Conservation (phyloP, 1,140 invertebrate genomes). For the Glomeris maerens region DNA sequence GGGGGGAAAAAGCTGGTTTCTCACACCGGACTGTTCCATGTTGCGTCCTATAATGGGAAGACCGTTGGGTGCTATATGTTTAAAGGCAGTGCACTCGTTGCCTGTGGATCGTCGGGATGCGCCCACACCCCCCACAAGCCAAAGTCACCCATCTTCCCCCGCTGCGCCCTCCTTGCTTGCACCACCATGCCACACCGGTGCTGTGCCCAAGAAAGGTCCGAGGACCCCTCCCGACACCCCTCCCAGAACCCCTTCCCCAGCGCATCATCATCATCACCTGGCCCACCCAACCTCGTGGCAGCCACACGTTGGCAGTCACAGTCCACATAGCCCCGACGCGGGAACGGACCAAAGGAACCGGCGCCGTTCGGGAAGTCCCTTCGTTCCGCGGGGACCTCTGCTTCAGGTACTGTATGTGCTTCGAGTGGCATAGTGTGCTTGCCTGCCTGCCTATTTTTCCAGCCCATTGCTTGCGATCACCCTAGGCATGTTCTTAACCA, state of each 20-base stretch:
- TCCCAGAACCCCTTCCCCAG: conserved; percentile 21
- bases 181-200: neutral
- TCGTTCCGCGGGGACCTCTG: neutral
- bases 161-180: neutral
- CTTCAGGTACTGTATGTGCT: neutral
- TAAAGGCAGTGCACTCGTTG: too few relatives aligned
- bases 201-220: conserved; percentile 13
- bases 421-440: too few relatives aligned
- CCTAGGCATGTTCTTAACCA: too few relatives aligned
- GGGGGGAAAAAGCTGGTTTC: too few relatives aligned
- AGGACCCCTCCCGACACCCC: conserved; percentile 23
- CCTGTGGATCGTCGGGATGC: too few relatives aligned
- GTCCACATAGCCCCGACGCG: neutral
- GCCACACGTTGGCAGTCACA: conserved; percentile 32
- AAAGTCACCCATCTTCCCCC: conserved; percentile 5
- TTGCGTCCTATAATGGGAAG: too few relatives aligned
- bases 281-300: conserved; percentile 20
- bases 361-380: neutral
- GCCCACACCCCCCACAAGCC: too few relatives aligned
- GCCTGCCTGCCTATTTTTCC: too few relatives aligned
- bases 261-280: conserved; percentile 9
- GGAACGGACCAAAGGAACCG: neutral
- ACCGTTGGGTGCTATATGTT: too few relatives aligned
- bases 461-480: too few relatives aligned
- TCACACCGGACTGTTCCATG: too few relatives aligned